Percentiles rank a stretch among this genome's conserved stretches.
phyloP scores from a whole-genome alignment of 2,797 vertebrate genomes.

The Knipowitschia caucasica region DNA sequence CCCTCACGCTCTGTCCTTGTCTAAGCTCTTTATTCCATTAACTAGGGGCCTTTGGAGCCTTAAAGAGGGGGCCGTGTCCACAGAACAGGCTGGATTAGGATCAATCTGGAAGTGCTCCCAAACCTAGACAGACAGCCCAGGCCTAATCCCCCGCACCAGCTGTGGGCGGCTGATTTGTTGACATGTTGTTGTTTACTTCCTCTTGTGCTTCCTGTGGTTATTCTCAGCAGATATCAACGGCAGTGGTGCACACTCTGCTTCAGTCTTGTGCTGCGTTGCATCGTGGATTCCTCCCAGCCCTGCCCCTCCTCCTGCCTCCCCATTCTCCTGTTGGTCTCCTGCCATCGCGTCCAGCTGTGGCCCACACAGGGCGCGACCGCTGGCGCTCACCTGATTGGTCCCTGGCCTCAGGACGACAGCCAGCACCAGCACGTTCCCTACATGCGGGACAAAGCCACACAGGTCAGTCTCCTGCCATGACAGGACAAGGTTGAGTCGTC shows the following conservation, averaged over 20 bases:
- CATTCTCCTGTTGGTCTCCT: slow-evolving; percentile 64
- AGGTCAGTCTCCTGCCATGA: slow-evolving; percentile 73
- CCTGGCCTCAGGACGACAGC: slow-evolving; percentile 92
- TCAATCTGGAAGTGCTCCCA: slow-evolving; percentile 40
- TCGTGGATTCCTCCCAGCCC: slow-evolving; percentile 46
- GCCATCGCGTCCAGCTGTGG: slow-evolving; percentile 81
- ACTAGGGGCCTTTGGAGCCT: slow-evolving; percentile 25
- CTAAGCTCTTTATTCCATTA: slow-evolving; percentile 63
- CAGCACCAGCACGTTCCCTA: slow-evolving; percentile 84
- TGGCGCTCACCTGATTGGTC: slow-evolving; percentile 87
- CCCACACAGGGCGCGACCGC: slow-evolving; percentile 86
- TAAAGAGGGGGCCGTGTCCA: slow-evolving; percentile 26
- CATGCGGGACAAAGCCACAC: slow-evolving; percentile 98
- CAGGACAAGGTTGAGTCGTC: neutral
- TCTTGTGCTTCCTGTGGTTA: neutral
- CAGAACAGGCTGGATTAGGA: slow-evolving; percentile 51
- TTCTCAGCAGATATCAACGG: slow-evolving; percentile 46
- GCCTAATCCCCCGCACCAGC: slow-evolving; percentile 52
- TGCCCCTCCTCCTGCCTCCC: slow-evolving; percentile 67
- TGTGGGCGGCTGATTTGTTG: slow-evolving; percentile 49
- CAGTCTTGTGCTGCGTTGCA: slow-evolving; percentile 19
- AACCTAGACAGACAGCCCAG: slow-evolving; percentile 26
- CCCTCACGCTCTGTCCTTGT: neutral
- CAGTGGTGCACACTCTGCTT: slow-evolving; percentile 41
- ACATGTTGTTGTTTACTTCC: slow-evolving; percentile 52